Evolutionary conservation across 1,140 invertebrate species (phyloP).

Genomic region (Aporrectodea caliginosa): DNA sequence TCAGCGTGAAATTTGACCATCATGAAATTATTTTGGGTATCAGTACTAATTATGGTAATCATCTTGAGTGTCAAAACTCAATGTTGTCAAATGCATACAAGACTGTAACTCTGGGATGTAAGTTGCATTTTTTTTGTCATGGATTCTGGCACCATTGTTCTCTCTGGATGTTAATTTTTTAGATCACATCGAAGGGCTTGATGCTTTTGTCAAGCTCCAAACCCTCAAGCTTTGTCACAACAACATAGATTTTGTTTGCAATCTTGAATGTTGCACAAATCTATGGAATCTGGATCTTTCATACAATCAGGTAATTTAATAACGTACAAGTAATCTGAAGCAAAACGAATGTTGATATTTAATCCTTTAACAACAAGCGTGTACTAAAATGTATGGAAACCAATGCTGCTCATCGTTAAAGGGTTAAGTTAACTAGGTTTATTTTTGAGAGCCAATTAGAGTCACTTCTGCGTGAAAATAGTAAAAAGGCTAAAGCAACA

Average conservation of each 20-base stretch:
- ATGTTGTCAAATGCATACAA: background rate
- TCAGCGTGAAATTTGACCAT: no score
- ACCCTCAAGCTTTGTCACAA: conserved; percentile 44
- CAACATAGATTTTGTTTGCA: conserved; percentile 41
- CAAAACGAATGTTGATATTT: background rate
- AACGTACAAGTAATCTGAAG: background rate
- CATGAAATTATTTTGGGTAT: no score
- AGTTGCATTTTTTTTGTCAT: background rate
- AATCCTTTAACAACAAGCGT: background rate
- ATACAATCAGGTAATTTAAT: conserved; percentile 46
- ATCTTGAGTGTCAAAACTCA: background rate
- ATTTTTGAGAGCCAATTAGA: no score
- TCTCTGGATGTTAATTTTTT: conserved; percentile 33
- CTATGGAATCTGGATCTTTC: conserved; percentile 52
- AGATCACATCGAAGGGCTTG: conserved; percentile 43
- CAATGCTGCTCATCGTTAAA: background rate
- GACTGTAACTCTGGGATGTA: background rate
- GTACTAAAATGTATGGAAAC: background rate
- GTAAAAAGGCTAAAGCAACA: no score
- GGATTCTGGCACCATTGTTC: background rate
- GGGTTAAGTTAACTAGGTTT: background rate
- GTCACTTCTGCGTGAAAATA: no score
- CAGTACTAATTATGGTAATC: background rate
- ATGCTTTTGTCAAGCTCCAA: conserved; percentile 40
- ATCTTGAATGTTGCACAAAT: conserved; percentile 42